These are phyloP conservation scores for Etheostoma cragini DNA, from an alignment of 2,113 vertebrate species.

Conservation along the genomic window DNA sequence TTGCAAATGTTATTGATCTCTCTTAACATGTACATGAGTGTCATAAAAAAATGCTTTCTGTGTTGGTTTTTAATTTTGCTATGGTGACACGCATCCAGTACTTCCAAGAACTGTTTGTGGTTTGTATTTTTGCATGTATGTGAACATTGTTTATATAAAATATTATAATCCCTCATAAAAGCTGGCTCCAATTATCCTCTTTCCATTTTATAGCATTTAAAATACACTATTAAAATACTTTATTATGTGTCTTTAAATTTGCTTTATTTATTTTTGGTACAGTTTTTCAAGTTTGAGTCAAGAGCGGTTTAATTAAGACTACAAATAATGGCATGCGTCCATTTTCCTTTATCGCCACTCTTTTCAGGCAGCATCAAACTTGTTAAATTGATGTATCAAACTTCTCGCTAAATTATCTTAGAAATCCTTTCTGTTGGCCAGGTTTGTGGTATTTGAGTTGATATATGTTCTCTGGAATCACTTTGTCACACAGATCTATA, in stretches of 20 bases:
- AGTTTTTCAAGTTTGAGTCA: conserved; percentile 12
- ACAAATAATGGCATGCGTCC: conserved; percentile 20
- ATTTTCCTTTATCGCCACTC: conserved; percentile 8
- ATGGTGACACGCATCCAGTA: conserved; percentile 37
- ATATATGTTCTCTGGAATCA: conserved; percentile 42
- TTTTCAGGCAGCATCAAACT: conserved; percentile 17
- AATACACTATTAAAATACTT: conserved; percentile 33
- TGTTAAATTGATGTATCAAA: not conserved
- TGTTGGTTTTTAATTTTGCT: conserved; percentile 60
- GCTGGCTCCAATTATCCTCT: conserved; percentile 16
- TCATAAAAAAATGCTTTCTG: conserved; percentile 33
- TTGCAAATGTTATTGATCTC: conserved; percentile 40
- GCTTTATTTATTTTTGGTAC: not conserved
- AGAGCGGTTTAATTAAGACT: conserved; percentile 38
- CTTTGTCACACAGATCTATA: conserved; percentile 7
- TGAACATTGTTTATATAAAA: conserved; percentile 66
- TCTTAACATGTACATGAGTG: conserved; percentile 17
- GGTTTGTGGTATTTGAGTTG: conserved; percentile 49
- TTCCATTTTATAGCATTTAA: conserved; percentile 37
- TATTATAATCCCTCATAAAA: conserved; percentile 61
- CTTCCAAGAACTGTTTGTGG: conserved; percentile 67
- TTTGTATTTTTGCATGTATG: conserved; percentile 54
- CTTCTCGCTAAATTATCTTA: conserved; percentile 8
- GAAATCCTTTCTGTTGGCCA: conserved; percentile 35
- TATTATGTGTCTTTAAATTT: conserved; percentile 32